These are phyloP conservation scores for Chondrosia reniformis DNA, from an alignment of 37 sponge, comb jelly and placozoan genomes.

Conservation along the genomic window DNA sequence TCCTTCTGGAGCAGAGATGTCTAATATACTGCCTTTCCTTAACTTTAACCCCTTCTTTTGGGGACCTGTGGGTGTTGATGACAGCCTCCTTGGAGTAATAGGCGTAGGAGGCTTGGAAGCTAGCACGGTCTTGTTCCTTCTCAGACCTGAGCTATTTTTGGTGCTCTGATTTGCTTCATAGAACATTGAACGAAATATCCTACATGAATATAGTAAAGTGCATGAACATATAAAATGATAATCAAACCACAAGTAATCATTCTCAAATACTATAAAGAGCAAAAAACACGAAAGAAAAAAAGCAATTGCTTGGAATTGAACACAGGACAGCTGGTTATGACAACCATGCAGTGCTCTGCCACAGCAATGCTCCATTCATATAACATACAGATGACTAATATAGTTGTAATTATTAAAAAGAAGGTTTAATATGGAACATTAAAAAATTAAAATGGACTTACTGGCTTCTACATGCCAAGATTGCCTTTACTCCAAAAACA, in stretches of 20 bases:
- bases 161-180: background rate
- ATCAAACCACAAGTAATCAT: too few species aligned
- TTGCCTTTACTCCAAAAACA: conserved; percentile 82
- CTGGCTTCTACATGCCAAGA: conserved; percentile 80
- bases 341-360: too few species aligned
- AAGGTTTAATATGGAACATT: too few species aligned
- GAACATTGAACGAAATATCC: conserved; percentile 4
- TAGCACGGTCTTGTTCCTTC: conserved; percentile 3
- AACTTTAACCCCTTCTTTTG: background rate
- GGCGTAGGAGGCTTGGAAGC: background rate
- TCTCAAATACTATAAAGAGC: too few species aligned
- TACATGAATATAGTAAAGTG: background rate
- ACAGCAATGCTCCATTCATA: too few species aligned
- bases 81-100: background rate
- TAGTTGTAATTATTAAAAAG: too few species aligned
- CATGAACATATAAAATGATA: too few species aligned
- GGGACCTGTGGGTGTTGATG: background rate
- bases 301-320: too few species aligned
- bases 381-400: too few species aligned
- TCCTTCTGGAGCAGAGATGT: background rate
- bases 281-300: too few species aligned
- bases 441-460: conserved; percentile 31
- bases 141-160: background rate
- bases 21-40: background rate
- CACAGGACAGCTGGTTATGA: too few species aligned